These are phyloP conservation scores for Apodemus speciosus DNA, from an alignment of 2,113 vertebrate species.

Conservation along the genomic window DNA sequence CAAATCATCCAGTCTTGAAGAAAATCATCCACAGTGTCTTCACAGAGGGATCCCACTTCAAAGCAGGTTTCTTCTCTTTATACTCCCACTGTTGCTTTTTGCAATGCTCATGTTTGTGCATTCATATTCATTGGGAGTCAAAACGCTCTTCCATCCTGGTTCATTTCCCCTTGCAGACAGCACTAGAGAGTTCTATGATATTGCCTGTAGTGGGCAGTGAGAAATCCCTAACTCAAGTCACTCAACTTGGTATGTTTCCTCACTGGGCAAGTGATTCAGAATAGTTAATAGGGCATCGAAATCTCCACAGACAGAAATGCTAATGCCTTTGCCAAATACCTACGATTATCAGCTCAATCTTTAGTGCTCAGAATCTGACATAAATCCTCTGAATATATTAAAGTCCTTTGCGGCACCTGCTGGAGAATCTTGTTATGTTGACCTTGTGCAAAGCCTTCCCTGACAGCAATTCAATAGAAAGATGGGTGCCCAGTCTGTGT, in stretches of 20 bases:
- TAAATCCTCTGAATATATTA: constrained; percentile 53
- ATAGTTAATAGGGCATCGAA: constrained; percentile 67
- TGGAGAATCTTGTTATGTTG: constrained; percentile 55
- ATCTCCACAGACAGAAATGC: constrained; percentile 59
- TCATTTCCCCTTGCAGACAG: constrained; percentile 60
- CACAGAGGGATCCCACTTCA: neutral
- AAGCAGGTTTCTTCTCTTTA: constrained; percentile 20
- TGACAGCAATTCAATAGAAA: constrained; percentile 58
- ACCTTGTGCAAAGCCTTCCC: constrained; percentile 70
- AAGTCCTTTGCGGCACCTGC: neutral
- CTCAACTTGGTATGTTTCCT: constrained; percentile 46
- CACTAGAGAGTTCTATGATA: constrained; percentile 30
- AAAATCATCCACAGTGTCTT: constrained; percentile 33
- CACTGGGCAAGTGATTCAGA: constrained; percentile 64
- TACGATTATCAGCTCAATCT: constrained; percentile 71
- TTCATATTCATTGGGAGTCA: constrained; percentile 62
- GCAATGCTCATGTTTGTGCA: constrained; percentile 51
- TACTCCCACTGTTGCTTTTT: constrained; percentile 42
- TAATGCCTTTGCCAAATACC: constrained; percentile 57
- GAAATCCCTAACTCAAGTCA: constrained; percentile 34
- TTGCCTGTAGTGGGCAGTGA: constrained; percentile 53
- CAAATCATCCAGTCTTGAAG: neutral
- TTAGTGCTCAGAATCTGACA: constrained; percentile 48
- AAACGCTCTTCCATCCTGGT: neutral
- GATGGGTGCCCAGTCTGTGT: constrained; percentile 37